Conservation (phyloP, 2,888 invertebrate species). For the Brenthis ino region DNA sequence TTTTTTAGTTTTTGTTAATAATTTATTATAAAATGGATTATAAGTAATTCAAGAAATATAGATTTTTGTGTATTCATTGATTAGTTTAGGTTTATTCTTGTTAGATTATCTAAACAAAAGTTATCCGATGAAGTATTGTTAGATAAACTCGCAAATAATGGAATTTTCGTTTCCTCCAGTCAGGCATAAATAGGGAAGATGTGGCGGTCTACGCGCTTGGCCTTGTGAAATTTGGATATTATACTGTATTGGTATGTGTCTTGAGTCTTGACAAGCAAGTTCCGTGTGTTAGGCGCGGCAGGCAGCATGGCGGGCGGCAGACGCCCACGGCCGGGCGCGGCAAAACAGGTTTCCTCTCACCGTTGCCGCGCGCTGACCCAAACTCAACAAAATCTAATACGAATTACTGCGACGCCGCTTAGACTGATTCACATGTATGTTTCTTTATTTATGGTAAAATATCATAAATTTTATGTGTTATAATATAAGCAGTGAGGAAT, state of each 20-base stretch:
- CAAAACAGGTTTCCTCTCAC: conserved; percentile 79
- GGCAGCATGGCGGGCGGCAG: conserved; percentile 58
- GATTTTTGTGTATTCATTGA: too few species aligned
- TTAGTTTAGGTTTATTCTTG: too few species aligned
- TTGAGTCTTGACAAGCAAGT: conserved; percentile 36
- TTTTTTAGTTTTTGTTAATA: too few species aligned
- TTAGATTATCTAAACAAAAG: too few species aligned
- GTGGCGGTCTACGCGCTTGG: conserved; percentile 9
- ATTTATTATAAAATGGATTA: too few species aligned
- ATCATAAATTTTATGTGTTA: too few species aligned
- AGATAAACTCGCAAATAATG: too few species aligned
- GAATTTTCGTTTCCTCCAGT: too few species aligned
- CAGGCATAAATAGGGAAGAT: background rate
- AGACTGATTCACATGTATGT: background rate
- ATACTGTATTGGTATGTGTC: conserved; percentile 30
- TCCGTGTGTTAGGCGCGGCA: conserved; percentile 47
- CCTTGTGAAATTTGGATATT: conserved; percentile 31
- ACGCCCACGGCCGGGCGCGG: conserved; percentile 57
- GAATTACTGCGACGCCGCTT: conserved; percentile 5
- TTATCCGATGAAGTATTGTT: too few species aligned
- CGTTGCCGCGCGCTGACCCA: conserved; percentile 42
- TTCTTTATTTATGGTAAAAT: background rate
- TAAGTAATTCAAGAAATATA: too few species aligned
- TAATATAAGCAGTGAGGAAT: too few species aligned
- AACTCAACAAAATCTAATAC: conserved; percentile 34